Percentiles rank a stretch among this genome's conserved stretches.
Evolutionary conservation across 2,113 vertebrate species (phyloP).

Genomic region (Casuarius casuarius): DNA sequence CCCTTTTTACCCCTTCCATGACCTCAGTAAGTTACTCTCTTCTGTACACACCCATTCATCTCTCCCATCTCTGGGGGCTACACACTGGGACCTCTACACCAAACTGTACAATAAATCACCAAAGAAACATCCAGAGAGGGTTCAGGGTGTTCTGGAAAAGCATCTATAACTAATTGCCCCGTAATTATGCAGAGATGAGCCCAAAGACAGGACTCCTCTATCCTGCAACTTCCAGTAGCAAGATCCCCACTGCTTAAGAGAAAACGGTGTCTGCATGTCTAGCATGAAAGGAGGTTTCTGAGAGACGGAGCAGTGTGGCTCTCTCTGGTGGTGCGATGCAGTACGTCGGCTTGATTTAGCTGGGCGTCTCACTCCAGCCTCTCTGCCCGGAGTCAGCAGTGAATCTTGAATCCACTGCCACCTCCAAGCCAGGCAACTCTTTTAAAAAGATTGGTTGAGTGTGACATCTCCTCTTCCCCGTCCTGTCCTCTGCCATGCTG

Average conservation of each 20-base stretch:
- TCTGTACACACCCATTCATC: background rate
- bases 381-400: background rate
- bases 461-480: background rate
- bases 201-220: background rate
- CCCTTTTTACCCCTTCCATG: background rate
- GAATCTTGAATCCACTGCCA: background rate
- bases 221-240: background rate
- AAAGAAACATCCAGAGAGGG: background rate
- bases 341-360: background rate
- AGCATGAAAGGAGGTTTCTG: accelerated
- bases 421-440: accelerated
- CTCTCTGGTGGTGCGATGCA: background rate
- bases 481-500: background rate
- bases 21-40: background rate
- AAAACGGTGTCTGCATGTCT: background rate
- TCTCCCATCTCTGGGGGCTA: background rate
- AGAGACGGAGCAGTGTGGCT: accelerated
- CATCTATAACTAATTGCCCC: background rate
- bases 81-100: background rate
- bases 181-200: background rate
- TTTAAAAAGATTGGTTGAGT: background rate
- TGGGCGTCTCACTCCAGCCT: accelerated
- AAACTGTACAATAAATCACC: background rate
- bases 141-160: background rate
- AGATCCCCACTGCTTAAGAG: background rate